A percentile compares a stretch with the other conserved stretches of the same genome.
phyloP scores from a whole-genome alignment of 2,113 vertebrate genomes.

The Dissostichus mawsoni region DNA sequence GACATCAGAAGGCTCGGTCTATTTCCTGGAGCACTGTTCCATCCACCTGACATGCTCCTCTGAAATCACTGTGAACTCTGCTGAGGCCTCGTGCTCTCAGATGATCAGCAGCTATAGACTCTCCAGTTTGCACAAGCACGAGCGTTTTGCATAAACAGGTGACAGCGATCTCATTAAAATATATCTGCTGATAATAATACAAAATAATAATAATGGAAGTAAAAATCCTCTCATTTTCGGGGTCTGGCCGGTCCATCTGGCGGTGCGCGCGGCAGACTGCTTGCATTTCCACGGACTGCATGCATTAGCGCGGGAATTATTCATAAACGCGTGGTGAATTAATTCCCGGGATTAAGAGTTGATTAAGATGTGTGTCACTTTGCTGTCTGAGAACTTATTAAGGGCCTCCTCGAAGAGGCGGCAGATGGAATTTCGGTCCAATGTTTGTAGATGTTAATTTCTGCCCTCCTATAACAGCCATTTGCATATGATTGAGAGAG shows the following conservation, averaged over 20 bases:
- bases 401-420: slow-evolving; percentile 88
- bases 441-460: slow-evolving; percentile 98
- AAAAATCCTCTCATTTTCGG: slow-evolving; percentile 73
- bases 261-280: slow-evolving; percentile 75
- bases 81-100: slow-evolving; percentile 18
- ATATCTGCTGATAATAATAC: slow-evolving; percentile 64
- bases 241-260: slow-evolving; percentile 82
- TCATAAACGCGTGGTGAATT: slow-evolving; percentile 93
- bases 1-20: background rate
- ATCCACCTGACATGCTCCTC: background rate
- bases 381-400: slow-evolving; percentile 97
- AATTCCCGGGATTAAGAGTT: slow-evolving; percentile 96
- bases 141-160: slow-evolving; percentile 59
- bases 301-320: slow-evolving; percentile 89
- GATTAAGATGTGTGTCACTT: slow-evolving; percentile 99
- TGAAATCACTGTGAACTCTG: background rate
- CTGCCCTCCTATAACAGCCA: slow-evolving; percentile 86
- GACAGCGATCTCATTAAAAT: slow-evolving; percentile 72
- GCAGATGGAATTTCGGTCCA: slow-evolving; percentile 95
- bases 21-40: slow-evolving; percentile 12
- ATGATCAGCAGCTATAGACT: slow-evolving; percentile 37
- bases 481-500: slow-evolving; percentile 93
- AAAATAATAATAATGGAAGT: slow-evolving; percentile 56
- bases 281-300: slow-evolving; percentile 83
- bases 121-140: slow-evolving; percentile 46